Conservation (phyloP, 1,140 invertebrate genomes). For the Drosophila asahinai region DNA sequence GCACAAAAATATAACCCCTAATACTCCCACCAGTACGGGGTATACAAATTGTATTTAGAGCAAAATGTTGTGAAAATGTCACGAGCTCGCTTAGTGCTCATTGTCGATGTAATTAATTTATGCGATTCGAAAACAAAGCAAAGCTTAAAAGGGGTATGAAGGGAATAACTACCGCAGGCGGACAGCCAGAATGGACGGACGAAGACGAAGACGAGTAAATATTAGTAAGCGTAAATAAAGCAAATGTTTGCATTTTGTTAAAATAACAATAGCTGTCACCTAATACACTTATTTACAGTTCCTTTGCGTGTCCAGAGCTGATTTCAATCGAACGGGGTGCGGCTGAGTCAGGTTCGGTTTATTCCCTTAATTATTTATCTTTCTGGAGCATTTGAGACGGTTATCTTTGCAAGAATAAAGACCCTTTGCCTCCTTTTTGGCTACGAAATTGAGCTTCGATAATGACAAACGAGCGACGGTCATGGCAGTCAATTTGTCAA, state of each 20-base stretch:
- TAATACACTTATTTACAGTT: constrained; percentile 20
- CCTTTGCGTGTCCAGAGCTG: constrained; percentile 45
- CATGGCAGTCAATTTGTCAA: constrained; percentile 52
- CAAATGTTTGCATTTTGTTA: constrained; percentile 56
- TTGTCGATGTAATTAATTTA: constrained; percentile 76
- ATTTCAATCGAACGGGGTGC: constrained; percentile 25
- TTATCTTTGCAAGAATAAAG: constrained; percentile 7
- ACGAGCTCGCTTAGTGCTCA: constrained; percentile 74
- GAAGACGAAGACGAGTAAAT: constrained; percentile 25
- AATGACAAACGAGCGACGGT: constrained; percentile 42
- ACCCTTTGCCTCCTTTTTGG: neutral
- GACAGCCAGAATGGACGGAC: constrained; percentile 1
- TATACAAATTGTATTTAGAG: constrained; percentile 20
- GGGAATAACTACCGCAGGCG: constrained; percentile 27
- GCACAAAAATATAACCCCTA: neutral
- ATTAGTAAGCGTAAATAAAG: constrained; percentile 53
- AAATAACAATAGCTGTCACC: constrained; percentile 39
- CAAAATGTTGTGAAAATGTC: constrained; percentile 65
- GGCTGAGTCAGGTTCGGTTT: constrained; percentile 10
- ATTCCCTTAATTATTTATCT: constrained; percentile 24
- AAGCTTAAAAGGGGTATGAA: constrained; percentile 42
- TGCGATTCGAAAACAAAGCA: constrained; percentile 62
- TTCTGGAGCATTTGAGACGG: constrained; percentile 12
- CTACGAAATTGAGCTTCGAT: constrained; percentile 19
- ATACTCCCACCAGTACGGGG: neutral